phyloP scores from a whole-genome alignment of 2,113 vertebrate species.

The Hydrolagus affinis region DNA sequence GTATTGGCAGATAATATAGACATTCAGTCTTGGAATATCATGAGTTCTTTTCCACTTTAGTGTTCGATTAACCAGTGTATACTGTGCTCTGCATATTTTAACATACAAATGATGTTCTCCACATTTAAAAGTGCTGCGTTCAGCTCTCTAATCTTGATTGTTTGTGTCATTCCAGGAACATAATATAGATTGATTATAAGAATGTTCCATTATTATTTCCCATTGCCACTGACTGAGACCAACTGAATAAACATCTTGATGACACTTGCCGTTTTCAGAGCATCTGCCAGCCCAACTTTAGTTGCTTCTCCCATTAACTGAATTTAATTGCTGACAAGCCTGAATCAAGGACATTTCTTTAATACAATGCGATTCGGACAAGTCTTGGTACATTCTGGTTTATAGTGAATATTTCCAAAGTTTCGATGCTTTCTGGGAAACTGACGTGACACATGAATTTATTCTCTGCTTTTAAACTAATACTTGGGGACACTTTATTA shows the following conservation, averaged over 20 bases:
- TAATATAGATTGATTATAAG: not conserved
- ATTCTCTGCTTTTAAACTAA: not conserved
- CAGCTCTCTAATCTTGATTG: not conserved
- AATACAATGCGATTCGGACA: not conserved
- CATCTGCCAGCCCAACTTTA: not conserved
- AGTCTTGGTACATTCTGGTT: not conserved
- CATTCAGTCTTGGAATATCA: not conserved
- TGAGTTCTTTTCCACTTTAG: not conserved
- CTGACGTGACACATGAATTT: not conserved
- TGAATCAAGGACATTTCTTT: not conserved
- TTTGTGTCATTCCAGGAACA: not conserved
- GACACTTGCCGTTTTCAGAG: not conserved
- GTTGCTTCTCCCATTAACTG: not conserved
- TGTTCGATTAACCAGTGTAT: conserved; percentile 7
- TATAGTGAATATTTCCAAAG: not conserved
- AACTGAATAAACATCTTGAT: not conserved
- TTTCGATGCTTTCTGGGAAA: not conserved
- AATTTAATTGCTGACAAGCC: not conserved
- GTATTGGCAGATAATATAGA: not conserved
- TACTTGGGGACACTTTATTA: not conserved
- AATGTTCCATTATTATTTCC: not conserved
- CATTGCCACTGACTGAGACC: not conserved
- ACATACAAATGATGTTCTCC: not conserved
- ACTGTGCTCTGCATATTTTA: not conserved
- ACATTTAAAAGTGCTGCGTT: not conserved